Conservation (phyloP, 2,113 vertebrate species). For the Sander lucioperca region DNA sequence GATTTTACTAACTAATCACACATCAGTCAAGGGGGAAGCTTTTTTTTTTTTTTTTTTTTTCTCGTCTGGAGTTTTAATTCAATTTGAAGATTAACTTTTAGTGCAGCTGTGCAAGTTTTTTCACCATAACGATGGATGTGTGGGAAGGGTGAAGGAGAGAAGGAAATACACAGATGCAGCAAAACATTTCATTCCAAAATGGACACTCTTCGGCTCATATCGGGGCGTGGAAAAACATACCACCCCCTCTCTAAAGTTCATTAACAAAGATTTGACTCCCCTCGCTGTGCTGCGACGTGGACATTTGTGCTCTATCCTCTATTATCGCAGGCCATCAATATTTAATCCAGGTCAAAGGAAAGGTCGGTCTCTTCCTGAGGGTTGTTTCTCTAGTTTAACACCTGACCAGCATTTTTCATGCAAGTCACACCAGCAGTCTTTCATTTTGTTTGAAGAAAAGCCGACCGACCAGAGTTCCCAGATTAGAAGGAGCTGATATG, state of each 20-base stretch:
- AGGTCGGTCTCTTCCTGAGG: constrained; percentile 21
- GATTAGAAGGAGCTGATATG: background rate
- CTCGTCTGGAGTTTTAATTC: constrained; percentile 51
- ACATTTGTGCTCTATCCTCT: constrained; percentile 35
- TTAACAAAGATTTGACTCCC: constrained; percentile 35
- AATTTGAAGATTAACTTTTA: constrained; percentile 64
- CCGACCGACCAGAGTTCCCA: background rate
- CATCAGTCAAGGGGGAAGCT: background rate
- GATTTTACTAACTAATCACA: constrained; percentile 44
- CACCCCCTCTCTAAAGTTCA: constrained; percentile 17
- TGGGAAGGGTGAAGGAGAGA: background rate
- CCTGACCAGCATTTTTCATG: constrained; percentile 20
- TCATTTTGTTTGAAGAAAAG: constrained; percentile 5
- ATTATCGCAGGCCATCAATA: constrained; percentile 61
- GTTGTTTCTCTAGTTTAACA: constrained; percentile 6
- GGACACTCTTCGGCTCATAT: constrained; percentile 11
- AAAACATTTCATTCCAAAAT: constrained; percentile 17
- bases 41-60: background rate
- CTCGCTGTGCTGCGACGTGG: constrained; percentile 6
- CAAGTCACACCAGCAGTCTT: background rate
- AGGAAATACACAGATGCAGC: background rate
- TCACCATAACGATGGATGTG: background rate
- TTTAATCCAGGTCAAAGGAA: constrained; percentile 64
- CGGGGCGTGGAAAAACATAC: background rate
- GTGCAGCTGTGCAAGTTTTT: constrained; percentile 30